Evolutionary conservation across 1,140 invertebrate species (phyloP).

Genomic region (Drosophila pectinifera): DNA sequence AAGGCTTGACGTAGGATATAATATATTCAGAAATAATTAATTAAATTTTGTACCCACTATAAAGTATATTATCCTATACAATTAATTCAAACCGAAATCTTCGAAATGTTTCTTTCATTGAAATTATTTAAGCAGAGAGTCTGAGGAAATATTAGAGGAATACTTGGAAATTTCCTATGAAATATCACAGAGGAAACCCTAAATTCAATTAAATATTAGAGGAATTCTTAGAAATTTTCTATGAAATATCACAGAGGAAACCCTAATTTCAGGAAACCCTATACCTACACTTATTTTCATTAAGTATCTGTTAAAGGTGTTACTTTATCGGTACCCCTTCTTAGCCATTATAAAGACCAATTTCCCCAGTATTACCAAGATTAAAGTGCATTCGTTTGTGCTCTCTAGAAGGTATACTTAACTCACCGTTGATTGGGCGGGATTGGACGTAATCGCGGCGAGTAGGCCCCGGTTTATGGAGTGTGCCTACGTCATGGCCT

Average conservation of each 20-base stretch:
- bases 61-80: too few species aligned
- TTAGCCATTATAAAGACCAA: too few species aligned
- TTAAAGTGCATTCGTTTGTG: conserved; percentile 24
- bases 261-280: too few species aligned
- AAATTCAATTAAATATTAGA: too few species aligned
- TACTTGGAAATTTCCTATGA: not conserved
- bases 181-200: not conserved
- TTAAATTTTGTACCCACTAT: too few species aligned
- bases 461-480: conserved; percentile 36
- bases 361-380: not conserved
- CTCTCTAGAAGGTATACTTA: not conserved
- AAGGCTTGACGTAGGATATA: too few species aligned
- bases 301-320: too few species aligned
- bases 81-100: too few species aligned
- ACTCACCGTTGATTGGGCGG: conserved; percentile 29
- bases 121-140: not conserved
- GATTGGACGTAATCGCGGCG: conserved; percentile 14
- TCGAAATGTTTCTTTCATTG: not conserved
- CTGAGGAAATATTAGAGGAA: too few species aligned
- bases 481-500: conserved; percentile 14
- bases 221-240: not conserved
- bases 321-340: too few species aligned
- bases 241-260: not conserved
- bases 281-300: too few species aligned
- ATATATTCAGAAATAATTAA: too few species aligned